phyloP scores from a whole-genome alignment of 1,140 invertebrate genomes.

The Formica selysi region DNA sequence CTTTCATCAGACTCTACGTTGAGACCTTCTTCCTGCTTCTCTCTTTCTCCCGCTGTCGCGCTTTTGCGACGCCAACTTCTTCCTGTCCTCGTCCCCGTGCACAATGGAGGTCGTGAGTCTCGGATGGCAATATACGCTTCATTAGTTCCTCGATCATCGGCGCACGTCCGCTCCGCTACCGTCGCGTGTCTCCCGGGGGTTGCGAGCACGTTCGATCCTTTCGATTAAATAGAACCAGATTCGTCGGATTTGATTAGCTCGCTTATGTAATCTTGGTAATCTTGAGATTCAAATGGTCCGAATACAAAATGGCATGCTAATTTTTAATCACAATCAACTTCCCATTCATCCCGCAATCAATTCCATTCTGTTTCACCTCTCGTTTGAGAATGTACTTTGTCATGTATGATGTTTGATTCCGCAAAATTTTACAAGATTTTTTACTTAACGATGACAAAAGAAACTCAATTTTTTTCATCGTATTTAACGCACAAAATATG shows the following conservation, averaged over 20 bases:
- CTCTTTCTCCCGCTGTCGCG: neutral
- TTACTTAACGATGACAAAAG: neutral
- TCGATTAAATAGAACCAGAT: constrained; percentile 68
- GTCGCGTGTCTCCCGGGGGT: neutral
- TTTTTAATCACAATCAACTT: neutral
- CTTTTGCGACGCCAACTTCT: constrained; percentile 38
- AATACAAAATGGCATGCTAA: neutral
- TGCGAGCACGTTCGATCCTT: constrained; percentile 48
- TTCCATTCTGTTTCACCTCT: neutral
- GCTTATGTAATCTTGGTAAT: constrained; percentile 59
- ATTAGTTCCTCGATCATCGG: constrained; percentile 60
- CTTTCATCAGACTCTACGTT: constrained; percentile 65
- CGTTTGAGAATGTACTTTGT: neutral
- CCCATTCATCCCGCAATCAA: neutral
- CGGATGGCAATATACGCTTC: constrained; percentile 74
- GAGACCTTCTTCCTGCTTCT: constrained; percentile 37
- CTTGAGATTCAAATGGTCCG: constrained; percentile 29
- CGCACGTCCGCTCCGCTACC: neutral
- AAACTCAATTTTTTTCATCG: no score
- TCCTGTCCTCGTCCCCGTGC: constrained; percentile 37
- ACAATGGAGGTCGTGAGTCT: constrained; percentile 71
- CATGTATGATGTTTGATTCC: neutral
- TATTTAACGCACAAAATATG: neutral
- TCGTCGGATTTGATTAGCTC: constrained; percentile 70
- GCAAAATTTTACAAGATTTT: neutral